These are phyloP conservation scores for Athetis lepigone DNA, from an alignment of 2,888 invertebrate species.

Conservation along the genomic window DNA sequence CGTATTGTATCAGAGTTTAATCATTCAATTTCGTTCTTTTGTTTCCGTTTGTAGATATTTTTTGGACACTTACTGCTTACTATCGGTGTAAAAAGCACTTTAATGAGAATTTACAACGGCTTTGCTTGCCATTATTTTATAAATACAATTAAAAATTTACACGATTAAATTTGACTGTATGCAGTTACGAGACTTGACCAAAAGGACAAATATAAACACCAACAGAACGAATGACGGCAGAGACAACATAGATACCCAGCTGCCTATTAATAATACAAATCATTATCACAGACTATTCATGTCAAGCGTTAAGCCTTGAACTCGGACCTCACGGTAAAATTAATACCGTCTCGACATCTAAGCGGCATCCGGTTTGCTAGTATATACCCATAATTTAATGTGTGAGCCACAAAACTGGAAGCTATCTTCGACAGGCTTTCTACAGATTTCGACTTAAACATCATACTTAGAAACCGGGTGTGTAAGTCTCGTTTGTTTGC, in stretches of 20 bases:
- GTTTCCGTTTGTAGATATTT: too few species aligned
- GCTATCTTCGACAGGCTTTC: slow-evolving; percentile 60
- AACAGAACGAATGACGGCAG: neutral
- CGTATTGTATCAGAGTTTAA: too few species aligned
- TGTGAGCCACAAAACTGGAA: slow-evolving; percentile 45
- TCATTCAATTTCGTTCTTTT: too few species aligned
- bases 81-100: too few species aligned
- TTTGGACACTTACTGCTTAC: too few species aligned
- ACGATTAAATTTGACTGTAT: neutral
- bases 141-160: too few species aligned
- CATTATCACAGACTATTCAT: slow-evolving; percentile 35
- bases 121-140: too few species aligned
- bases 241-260: neutral
- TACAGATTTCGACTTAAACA: slow-evolving; percentile 63
- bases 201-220: neutral
- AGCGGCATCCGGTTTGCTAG: slow-evolving; percentile 52
- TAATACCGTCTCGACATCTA: slow-evolving; percentile 40
- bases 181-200: neutral
- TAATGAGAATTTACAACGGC: too few species aligned
- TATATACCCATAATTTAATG: slow-evolving; percentile 40
- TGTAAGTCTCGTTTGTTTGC: slow-evolving; percentile 30
- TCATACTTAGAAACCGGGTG: slow-evolving; percentile 31
- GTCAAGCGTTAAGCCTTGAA: slow-evolving; percentile 57
- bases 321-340: slow-evolving; percentile 45
- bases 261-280: slow-evolving; percentile 18